Evolutionary conservation across 2,888 invertebrate species (phyloP).

Genomic region (Dioctria rufipes): DNA sequence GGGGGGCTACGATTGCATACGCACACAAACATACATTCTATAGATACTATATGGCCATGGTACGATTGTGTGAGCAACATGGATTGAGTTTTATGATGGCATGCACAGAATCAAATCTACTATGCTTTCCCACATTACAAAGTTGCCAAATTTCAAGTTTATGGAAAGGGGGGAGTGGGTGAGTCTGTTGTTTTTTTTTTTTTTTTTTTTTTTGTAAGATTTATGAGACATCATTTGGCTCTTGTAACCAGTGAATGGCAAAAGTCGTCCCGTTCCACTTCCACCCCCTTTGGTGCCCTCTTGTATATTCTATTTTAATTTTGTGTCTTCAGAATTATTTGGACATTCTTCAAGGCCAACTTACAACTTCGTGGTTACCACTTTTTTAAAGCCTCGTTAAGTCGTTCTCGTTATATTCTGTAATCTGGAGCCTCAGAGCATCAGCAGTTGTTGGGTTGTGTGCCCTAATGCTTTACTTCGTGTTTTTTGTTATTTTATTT

Average conservation of each 20-base stretch:
- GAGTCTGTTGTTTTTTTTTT: background rate
- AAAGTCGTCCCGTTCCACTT: conserved; percentile 30
- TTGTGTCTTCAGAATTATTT: conserved; percentile 2
- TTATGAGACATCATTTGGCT: conserved; percentile 40
- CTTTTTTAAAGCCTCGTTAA: conserved; percentile 38
- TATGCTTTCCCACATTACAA: background rate
- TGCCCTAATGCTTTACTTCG: conserved; percentile 35
- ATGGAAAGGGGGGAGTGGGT: too few species aligned
- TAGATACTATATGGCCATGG: background rate
- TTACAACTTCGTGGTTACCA: conserved; percentile 17
- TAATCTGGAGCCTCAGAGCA: background rate
- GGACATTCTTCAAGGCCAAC: conserved; percentile 46
- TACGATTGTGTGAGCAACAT: background rate
- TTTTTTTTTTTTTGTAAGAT: background rate
- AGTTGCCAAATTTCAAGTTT: conserved; percentile 2
- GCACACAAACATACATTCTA: background rate
- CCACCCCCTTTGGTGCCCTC: background rate
- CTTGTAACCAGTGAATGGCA: conserved; percentile 39
- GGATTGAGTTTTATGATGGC: background rate
- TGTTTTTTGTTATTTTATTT: background rate
- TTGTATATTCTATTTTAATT: background rate
- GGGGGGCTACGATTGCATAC: background rate
- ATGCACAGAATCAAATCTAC: background rate
- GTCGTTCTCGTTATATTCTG: background rate
- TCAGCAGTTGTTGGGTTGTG: background rate